Conservation (phyloP, 2,797 vertebrate species). For the Danio choprae region DNA sequence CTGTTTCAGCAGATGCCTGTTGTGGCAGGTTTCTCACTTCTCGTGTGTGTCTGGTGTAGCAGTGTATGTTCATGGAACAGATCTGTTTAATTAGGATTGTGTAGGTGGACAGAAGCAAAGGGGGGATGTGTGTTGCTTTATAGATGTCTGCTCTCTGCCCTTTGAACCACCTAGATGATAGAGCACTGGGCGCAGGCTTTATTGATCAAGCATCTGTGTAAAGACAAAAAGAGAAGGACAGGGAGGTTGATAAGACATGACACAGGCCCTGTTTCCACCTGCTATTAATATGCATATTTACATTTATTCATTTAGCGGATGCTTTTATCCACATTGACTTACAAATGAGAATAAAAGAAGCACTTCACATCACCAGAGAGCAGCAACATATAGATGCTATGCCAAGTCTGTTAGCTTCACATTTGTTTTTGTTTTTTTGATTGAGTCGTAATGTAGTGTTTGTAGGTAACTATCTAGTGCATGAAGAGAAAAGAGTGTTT, state of each 20-base stretch:
- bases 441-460: too few relatives aligned
- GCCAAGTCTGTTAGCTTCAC: too few relatives aligned
- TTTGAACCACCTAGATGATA: slow-evolving; percentile 17
- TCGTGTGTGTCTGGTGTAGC: slow-evolving; percentile 27
- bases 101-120: slow-evolving; percentile 30
- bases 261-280: too few relatives aligned
- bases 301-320: too few relatives aligned
- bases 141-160: slow-evolving; percentile 17
- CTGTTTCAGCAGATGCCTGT: slow-evolving; percentile 50
- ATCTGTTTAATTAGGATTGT: slow-evolving; percentile 50
- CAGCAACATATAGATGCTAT: too few relatives aligned
- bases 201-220: slow-evolving; percentile 3
- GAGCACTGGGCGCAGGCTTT: not conserved
- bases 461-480: too few relatives aligned
- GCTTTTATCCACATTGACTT: too few relatives aligned
- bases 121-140: slow-evolving; percentile 10
- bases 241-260: not conserved
- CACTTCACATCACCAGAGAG: too few relatives aligned
- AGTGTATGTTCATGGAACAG: slow-evolving; percentile 16
- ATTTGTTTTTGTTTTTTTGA: too few relatives aligned
- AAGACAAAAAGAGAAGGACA: slow-evolving; percentile 4
- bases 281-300: too few relatives aligned
- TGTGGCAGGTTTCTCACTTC: slow-evolving; percentile 37
- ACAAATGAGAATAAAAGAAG: too few relatives aligned
- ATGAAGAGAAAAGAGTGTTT: too few relatives aligned